Conservation (phyloP, 2,888 invertebrate genomes). For the Entomobrya proxima region DNA sequence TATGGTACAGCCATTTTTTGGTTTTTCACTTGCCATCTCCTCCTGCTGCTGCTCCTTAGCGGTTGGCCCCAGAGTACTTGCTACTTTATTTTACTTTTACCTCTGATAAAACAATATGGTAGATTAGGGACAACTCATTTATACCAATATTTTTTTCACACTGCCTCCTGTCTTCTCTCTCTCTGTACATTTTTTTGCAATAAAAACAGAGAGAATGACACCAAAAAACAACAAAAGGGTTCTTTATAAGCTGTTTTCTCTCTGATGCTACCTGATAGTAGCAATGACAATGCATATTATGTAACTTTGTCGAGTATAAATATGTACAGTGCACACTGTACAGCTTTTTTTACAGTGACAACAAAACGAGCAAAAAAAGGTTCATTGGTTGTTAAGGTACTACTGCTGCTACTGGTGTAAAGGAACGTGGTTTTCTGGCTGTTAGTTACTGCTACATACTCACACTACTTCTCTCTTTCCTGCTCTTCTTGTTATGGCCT, state of each 20-base stretch:
- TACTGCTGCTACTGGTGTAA: neutral
- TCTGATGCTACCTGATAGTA: neutral
- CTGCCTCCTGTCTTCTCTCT: neutral
- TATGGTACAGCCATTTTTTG: neutral
- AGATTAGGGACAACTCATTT: constrained; percentile 69
- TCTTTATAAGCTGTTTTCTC: neutral
- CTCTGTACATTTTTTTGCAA: neutral
- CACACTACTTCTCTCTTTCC: neutral
- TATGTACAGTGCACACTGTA: too few species aligned
- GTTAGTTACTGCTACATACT: neutral
- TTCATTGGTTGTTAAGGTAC: neutral
- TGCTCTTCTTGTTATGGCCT: constrained; percentile 39
- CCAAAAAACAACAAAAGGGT: neutral
- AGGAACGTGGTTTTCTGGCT: neutral
- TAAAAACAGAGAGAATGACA: constrained; percentile 22
- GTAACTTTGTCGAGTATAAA: too few species aligned
- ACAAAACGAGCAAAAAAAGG: neutral
- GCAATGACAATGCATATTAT: neutral
- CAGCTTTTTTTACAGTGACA: too few species aligned
- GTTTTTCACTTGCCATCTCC: neutral
- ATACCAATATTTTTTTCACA: constrained; percentile 55
- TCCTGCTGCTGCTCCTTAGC: neutral
- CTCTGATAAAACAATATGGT: constrained; percentile 60
- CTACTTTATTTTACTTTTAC: constrained; percentile 29
- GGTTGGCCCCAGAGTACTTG: constrained; percentile 22